Evolutionary conservation across 2,888 invertebrate genomes (phyloP), one percentile per base, ranked within the genome.

Genomic region (Drosophila nr. fundita): DNA sequence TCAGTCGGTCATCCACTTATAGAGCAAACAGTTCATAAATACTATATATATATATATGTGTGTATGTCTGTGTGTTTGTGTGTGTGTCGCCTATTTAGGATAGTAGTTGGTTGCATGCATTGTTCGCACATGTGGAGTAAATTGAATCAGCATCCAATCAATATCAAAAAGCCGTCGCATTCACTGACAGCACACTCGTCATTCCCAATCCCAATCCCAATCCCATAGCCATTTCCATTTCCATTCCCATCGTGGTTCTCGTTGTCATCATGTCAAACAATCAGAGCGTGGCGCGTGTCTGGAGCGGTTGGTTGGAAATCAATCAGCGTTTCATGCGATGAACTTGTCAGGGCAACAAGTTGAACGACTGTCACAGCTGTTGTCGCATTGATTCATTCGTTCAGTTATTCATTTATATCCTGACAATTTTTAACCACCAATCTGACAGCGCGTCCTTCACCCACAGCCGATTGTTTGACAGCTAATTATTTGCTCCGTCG

Each of bases 241-340:
- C 21, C 32, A 61, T 30, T 40, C 40, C 24, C 24, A 29, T 36
- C 57, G 36, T 58, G 30, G 21, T 36, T 40, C 48, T 52, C 61
- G 34, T 48, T 48, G 42, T 52, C 61, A 30, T 48, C 52, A 73
- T 78, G 81, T 71, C 81, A 77, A 71, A 75, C 84, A 90, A 86
- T 81, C 86, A 72, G 50, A 76, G 66, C 32, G 57, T 63, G 54
- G 64, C 72, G 78, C 72, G 68, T 76, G 79, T 81, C 87, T 73
- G 42, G 48, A 59, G 48, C 68, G 75, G 36, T 55, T 15, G 40
- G 30, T 10, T 32, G 57, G 70, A 78, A 89, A 78, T 90, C 90
- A 87, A 90, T 87, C 90, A 87, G 70, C 74, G 73, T 68, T 81
- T 65, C 57, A 64, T 55, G 66, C 70, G 74, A 76, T 82, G 77